These are phyloP conservation scores for Maconellicoccus hirsutus DNA, from an alignment of 1,140 invertebrate genomes.

Conservation along the genomic window DNA sequence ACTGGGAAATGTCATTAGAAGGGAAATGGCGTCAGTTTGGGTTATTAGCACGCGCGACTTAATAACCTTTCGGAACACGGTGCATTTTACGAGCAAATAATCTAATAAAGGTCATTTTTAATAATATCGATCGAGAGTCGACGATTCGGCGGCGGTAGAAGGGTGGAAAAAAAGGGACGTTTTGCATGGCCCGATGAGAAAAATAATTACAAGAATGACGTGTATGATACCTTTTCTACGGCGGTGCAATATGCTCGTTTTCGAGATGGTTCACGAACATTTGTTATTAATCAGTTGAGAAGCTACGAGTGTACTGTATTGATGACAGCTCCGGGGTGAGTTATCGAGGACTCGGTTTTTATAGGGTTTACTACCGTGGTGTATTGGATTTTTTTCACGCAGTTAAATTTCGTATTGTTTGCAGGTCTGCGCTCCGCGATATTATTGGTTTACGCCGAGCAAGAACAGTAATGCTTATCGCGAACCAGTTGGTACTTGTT, in stretches of 20 bases:
- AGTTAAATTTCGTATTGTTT: conserved; percentile 2
- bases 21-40: not conserved
- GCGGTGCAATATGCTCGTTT: too few species aligned
- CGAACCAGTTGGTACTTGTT: conserved; percentile 1
- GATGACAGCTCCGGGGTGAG: not conserved
- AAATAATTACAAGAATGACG: too few species aligned
- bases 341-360: not conserved
- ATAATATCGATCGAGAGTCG: not conserved
- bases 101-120: not conserved
- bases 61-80: not conserved
- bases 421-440: conserved; percentile 7
- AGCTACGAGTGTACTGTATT: not conserved
- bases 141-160: not conserved
- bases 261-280: not conserved
- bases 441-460: not conserved
- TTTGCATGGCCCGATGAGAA: too few species aligned
- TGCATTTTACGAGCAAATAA: conserved; percentile 9
- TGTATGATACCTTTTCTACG: too few species aligned
- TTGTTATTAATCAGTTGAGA: conserved; percentile 1
- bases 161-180: too few species aligned
- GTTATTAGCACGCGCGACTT: not conserved
- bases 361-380: too few species aligned
- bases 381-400: too few species aligned
- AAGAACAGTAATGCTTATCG: not conserved
- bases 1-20: not conserved